Base-by-base conservation (phyloP, 2,113 vertebrate species). In the Carettochelys insculpta region DNA sequence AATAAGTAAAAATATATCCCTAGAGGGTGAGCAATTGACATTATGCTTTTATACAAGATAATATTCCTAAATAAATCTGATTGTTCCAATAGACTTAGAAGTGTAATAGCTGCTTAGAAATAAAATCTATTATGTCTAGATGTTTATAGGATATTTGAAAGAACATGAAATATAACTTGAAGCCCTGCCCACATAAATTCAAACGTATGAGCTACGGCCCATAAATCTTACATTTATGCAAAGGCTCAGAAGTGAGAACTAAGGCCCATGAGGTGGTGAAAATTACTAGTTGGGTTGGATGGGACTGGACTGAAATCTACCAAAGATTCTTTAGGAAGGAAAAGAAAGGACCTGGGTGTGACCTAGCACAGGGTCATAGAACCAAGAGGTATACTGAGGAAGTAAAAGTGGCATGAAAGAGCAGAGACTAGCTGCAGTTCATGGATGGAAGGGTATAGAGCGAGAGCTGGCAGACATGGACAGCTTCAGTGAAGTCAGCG, bases 271-370 rank as follows among this genome's bases (percentile, higher is more conserved):
- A 76, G 48, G 54, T 24, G 14, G 8, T 19, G 5, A 80, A 94
- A 82, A 75, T 43, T 75, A 31, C 50, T 71, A 16, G 22, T 50
- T 10, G 1, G 68, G 31, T 90, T 53, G 87, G 85, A 43, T 25
- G 56, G 5, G 38, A 51, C 9, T 65, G n/a, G 29, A 51, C 13
- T 65, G 45, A 20, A 19, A 45, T 7, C 38, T 85, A 6, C 41
- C 0, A 0, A 52, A 16, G 1, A 4, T 25, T 45, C 24, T 13
- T 43, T 27, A 75, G 6, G 41, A 75, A 29, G 45, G 71, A 45
- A 45, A 45, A 45, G 24, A 75, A 13, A 22, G 71, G 41, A 45
- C 45, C 5, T 45, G 41, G 13, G n/a, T 31, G 27, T 31, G 4
- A 10, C 12, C 41, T 73, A 43, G 13, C 45, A 22, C 11, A 73